Evolutionary conservation across 2,113 vertebrate genomes (phyloP), one percentile per base, ranked within the genome.

Genomic region (Boleophthalmus pectinirostris): DNA sequence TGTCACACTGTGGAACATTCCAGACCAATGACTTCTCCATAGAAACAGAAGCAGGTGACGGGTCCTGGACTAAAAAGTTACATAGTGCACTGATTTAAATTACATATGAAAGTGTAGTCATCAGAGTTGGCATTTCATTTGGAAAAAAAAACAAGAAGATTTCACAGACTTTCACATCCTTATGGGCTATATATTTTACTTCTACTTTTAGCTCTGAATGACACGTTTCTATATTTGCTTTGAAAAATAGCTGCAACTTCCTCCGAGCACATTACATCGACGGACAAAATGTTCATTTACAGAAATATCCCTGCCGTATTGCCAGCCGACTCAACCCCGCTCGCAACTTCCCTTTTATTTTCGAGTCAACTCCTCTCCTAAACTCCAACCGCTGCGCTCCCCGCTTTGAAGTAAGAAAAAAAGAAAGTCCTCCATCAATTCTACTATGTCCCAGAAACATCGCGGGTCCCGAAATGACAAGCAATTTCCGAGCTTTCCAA

Each of bases 401-500:
- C 58, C 13, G 9, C 38, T 69, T 69, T 66, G 53, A 66, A 66
- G 43, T 6, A 46, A 65, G 69, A 63, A 47, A 0, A 29, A 29
- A 21, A 24, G 23, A 23, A 57, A 14, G 14, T 24, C 4, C 15
- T 66, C 15, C 38, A 66, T 69, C 56, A 70, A 43, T 43, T 43
- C 61, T 3, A 3, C 4, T 6, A 12, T 69, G 66, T 58, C 20
- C 35, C 9, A 43, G 75, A 16, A 79, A 69, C 3, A 25, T 18
- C 23, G 53, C 65, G 1, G 47, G 11, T 24, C 18, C 65, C 14
- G 15, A 66, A 47, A 47, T 35, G 29, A 64, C 13, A 67, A 63
- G 74, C 69, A 68, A 46, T 75, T 83, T 85, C 73, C 8, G 29
- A 53, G 54, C 47, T 20, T 61, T 61, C 29, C 46, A 11, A 43